Evolutionary conservation across 1,140 invertebrate genomes (phyloP).

Genomic region (Hyles vespertilio): DNA sequence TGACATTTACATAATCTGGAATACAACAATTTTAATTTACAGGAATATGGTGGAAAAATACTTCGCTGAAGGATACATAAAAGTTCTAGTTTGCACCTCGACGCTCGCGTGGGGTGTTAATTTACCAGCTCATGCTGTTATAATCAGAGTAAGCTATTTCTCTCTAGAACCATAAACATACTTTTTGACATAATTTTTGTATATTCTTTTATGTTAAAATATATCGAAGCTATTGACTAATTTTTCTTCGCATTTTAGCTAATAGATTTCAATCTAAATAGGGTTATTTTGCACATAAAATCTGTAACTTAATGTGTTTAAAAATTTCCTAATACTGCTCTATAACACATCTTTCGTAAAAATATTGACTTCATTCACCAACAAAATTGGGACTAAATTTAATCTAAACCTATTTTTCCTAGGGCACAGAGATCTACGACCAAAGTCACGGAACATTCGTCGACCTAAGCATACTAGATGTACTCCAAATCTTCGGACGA

Average conservation of each 20-base stretch:
- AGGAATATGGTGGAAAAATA: conserved; percentile 91
- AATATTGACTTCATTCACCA: not conserved
- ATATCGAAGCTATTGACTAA: too few species aligned
- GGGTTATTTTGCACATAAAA: too few species aligned
- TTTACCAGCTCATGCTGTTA: conserved; percentile 97
- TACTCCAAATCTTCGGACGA: conserved; percentile 99
- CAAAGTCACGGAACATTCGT: conserved; percentile 95
- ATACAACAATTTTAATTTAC: too few species aligned
- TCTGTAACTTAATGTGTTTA: too few species aligned
- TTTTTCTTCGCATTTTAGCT: too few species aligned
- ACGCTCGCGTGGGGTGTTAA: conserved; percentile 99
- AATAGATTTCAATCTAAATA: too few species aligned
- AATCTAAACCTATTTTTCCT: conserved; percentile 23
- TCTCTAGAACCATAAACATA: too few species aligned
- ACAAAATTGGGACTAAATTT: not conserved
- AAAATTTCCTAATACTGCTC: too few species aligned
- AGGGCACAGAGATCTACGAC: conserved; percentile 99
- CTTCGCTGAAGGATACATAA: conserved; percentile 92
- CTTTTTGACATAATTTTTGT: too few species aligned
- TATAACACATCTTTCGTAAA: too few species aligned
- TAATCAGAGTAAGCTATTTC: conserved; percentile 86
- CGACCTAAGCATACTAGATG: conserved; percentile 97
- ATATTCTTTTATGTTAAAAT: too few species aligned
- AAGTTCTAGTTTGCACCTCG: conserved; percentile 97
- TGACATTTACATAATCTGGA: too few species aligned